Evolutionary conservation across 2,113 vertebrate genomes (phyloP).

Genomic region (Parus major): DNA sequence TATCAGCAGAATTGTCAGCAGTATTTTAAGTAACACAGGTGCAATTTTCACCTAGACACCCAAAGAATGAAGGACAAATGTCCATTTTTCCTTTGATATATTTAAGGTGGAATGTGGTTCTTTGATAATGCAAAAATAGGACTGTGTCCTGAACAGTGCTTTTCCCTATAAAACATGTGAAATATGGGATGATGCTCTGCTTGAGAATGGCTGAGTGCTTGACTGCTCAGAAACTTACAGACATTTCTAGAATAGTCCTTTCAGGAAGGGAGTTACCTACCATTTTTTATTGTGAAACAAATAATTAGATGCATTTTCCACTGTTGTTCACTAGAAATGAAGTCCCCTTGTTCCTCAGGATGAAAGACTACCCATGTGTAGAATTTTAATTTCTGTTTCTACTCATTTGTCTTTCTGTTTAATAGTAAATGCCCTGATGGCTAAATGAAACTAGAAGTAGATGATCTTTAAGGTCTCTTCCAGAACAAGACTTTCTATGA

Average conservation of each 20-base stretch:
- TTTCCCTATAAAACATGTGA: background rate
- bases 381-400: background rate
- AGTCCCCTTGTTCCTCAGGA: background rate
- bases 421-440: background rate
- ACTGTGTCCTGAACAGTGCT: background rate
- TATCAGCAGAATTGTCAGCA: background rate
- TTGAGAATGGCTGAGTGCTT: background rate
- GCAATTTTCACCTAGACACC: background rate
- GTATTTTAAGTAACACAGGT: background rate
- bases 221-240: background rate
- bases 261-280: background rate
- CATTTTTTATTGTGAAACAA: background rate
- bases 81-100: background rate
- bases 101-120: background rate
- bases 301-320: background rate
- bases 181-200: background rate
- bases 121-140: background rate
- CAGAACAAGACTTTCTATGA: background rate
- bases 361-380: fast-evolving
- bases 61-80: background rate
- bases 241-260: background rate
- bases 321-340: background rate
- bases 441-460: background rate
- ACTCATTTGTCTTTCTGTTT: background rate
- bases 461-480: background rate